A percentile compares a stretch with the other conserved stretches of the same genome.
phyloP scores from a whole-genome alignment of 30 jellyfish, hydroid and myxozoan genomes.

The Chironex yamaguchii region DNA sequence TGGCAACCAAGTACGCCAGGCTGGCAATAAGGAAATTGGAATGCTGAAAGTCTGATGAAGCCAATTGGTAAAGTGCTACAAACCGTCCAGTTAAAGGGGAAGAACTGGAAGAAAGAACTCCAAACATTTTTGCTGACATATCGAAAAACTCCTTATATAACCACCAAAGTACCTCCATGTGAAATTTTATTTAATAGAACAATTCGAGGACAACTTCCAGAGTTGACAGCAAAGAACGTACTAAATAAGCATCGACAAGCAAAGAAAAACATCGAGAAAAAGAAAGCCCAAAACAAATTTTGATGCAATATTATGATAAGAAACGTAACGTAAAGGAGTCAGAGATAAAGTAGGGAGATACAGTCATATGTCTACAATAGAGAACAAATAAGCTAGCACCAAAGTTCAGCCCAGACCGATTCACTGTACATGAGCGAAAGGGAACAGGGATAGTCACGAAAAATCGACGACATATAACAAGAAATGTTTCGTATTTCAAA shows the following conservation, averaged over 20 bases:
- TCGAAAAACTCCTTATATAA: slow-evolving; percentile 2
- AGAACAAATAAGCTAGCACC: slow-evolving; percentile 27
- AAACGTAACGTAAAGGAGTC: too few relatives aligned
- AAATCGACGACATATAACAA: slow-evolving; percentile 39
- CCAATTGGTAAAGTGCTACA: neutral
- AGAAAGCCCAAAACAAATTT: too few relatives aligned
- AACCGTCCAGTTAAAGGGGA: neutral
- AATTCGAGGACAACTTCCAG: slow-evolving; percentile 2
- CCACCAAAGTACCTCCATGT: slow-evolving; percentile 4
- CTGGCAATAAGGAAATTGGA: slow-evolving; percentile 4
- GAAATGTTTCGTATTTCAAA: too few relatives aligned
- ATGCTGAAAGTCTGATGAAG: neutral
- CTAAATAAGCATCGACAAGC: neutral
- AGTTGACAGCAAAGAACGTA: neutral
- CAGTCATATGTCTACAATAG: too few relatives aligned
- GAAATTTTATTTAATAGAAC: slow-evolving; percentile 3
- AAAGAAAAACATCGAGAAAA: neutral
- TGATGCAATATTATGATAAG: too few relatives aligned
- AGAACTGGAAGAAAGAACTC: slow-evolving; percentile 32
- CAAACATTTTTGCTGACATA: neutral
- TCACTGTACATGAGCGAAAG: slow-evolving; percentile 34
- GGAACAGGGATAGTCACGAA: slow-evolving; percentile 61
- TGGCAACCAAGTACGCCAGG: slow-evolving; percentile 33
- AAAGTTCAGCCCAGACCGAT: slow-evolving; percentile 44
- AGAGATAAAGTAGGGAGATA: too few relatives aligned